phyloP scores from a whole-genome alignment of 2,888 invertebrate genomes.

The Loripinus fragilis region DNA sequence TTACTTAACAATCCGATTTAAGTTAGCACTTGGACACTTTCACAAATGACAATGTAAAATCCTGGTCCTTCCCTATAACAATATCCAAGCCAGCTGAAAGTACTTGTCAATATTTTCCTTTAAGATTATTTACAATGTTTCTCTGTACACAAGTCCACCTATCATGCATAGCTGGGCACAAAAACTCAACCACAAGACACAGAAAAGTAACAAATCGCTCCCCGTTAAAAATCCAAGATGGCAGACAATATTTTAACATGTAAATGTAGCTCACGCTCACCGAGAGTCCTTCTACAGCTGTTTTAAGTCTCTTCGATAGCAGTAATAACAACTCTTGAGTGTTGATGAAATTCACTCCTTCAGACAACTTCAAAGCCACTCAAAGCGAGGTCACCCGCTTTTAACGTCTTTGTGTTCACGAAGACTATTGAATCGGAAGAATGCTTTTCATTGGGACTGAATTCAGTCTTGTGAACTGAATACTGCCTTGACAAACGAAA shows the following conservation, averaged over 20 bases:
- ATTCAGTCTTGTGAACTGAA: conserved; percentile 46
- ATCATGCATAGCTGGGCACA: not conserved
- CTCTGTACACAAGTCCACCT: not conserved
- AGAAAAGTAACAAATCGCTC: not conserved
- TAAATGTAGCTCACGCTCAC: conserved; percentile 10
- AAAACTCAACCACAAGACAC: no score
- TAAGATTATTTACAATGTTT: no score
- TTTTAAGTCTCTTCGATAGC: conserved; percentile 14
- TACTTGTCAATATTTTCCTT: no score
- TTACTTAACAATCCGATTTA: no score
- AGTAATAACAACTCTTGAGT: conserved; percentile 31
- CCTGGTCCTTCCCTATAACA: no score
- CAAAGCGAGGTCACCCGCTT: conserved; percentile 44
- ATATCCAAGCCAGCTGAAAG: no score
- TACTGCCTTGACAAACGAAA: conserved; percentile 17
- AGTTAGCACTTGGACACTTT: no score
- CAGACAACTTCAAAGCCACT: conserved; percentile 30
- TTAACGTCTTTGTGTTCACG: conserved; percentile 46
- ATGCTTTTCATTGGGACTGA: conserved; percentile 42
- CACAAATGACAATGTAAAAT: no score
- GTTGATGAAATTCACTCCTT: conserved; percentile 41
- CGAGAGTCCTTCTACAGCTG: not conserved
- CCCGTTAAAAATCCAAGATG: conserved; percentile 11
- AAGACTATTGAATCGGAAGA: conserved; percentile 51
- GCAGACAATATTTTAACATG: conserved; percentile 15